Evolutionary conservation across 2,113 vertebrate species (phyloP).

Genomic region (Brachionichthys hirsutus): DNA sequence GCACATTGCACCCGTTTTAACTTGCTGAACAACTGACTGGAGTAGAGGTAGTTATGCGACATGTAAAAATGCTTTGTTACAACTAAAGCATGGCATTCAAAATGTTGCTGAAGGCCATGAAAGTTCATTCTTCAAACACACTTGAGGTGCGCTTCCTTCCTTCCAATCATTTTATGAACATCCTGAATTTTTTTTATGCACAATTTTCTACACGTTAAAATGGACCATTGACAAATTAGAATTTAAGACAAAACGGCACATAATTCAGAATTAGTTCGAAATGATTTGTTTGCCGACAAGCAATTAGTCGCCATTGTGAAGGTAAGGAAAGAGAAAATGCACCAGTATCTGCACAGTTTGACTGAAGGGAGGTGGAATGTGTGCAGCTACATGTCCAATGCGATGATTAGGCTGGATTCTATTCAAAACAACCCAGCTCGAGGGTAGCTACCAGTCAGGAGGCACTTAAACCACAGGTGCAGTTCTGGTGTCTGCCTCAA

Average conservation of each 20-base stretch:
- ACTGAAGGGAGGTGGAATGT: conserved; percentile 49
- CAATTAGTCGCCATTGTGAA: conserved; percentile 55
- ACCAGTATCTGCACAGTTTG: conserved; percentile 36
- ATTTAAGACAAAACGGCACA: conserved; percentile 10
- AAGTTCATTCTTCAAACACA: background rate
- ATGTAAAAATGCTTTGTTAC: background rate
- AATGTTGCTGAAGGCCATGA: background rate
- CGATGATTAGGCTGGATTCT: conserved; percentile 44
- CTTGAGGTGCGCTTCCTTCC: background rate
- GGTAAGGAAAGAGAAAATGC: conserved; percentile 45
- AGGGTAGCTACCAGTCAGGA: conserved; percentile 56
- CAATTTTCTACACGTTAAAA: background rate
- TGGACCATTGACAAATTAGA: background rate
- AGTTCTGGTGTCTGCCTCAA: conserved; percentile 74
- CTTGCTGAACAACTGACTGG: background rate
- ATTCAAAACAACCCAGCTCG: conserved; percentile 45
- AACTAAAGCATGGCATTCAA: background rate
- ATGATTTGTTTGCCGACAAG: conserved; percentile 17
- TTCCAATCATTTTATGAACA: too few species aligned
- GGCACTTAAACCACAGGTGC: conserved; percentile 82
- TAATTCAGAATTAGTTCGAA: conserved; percentile 31
- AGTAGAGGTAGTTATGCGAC: too few species aligned
- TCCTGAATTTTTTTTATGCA: too few species aligned
- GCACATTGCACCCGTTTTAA: background rate
- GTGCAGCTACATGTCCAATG: conserved; percentile 43